Conservation (phyloP, 2,888 invertebrate genomes). For the Seladonia tumulorum region DNA sequence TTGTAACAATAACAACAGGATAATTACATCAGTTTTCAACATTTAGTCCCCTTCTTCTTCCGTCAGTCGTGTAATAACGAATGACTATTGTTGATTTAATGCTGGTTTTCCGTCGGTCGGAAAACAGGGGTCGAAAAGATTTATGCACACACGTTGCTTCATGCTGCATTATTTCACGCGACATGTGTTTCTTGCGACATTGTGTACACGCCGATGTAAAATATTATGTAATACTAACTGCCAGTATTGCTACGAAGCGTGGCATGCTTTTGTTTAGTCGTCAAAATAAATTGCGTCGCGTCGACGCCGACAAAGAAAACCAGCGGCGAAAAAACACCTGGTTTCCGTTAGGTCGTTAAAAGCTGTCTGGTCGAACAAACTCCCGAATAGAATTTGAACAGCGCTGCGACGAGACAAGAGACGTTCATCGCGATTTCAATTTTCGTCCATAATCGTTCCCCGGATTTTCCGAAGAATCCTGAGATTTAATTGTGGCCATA, state of each 20-base stretch:
- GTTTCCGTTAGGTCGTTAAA: neutral
- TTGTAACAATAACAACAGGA: neutral
- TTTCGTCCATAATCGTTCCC: neutral
- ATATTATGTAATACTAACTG: neutral
- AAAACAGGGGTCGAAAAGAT: neutral
- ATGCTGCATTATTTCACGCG: neutral
- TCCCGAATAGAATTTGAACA: neutral
- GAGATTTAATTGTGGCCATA: neutral
- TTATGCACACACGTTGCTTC: too few relatives aligned
- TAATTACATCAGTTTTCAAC: neutral
- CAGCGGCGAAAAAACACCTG: neutral
- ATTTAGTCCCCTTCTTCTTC: neutral
- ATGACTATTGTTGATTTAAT: neutral
- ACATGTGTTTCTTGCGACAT: too few relatives aligned
- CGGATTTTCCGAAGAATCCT: neutral
- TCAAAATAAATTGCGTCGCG: neutral
- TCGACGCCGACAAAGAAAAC: neutral
- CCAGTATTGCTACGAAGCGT: neutral
- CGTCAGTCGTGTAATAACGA: neutral
- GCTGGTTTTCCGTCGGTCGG: neutral
- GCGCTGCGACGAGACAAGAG: neutral
- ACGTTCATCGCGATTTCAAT: neutral
- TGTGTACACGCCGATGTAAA: neutral
- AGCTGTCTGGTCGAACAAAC: neutral
- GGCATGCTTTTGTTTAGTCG: neutral